Conservation (phyloP, 37 sponge, comb jelly and placozoan species). For the Beroe forskalii region DNA sequence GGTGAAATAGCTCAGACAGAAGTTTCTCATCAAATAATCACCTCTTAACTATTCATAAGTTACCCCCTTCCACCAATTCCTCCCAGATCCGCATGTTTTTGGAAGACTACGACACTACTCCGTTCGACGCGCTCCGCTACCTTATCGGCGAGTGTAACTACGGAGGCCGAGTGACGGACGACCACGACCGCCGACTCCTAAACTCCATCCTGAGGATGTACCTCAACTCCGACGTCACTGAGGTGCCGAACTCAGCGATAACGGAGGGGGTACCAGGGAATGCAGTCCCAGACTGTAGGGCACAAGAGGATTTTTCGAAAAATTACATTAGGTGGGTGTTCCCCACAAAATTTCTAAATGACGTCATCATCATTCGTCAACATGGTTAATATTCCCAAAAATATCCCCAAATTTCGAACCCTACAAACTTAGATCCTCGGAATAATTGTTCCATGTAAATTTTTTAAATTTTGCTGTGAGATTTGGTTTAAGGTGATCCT, state of each 20-base stretch:
- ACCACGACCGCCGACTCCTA: constrained; percentile 66
- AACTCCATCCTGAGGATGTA: constrained; percentile 6
- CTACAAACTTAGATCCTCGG: no score
- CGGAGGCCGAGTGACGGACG: constrained; percentile 72
- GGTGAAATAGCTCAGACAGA: no score
- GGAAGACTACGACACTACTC: constrained; percentile 62
- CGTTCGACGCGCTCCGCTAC: constrained; percentile 66
- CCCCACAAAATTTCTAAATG: no score
- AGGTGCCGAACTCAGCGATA: background rate
- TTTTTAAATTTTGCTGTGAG: no score
- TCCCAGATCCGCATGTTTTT: constrained; percentile 61
- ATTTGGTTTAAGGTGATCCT: no score
- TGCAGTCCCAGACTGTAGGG: background rate
- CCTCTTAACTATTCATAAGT: no score
- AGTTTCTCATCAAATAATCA: no score
- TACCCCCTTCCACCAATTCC: no score
- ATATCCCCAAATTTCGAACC: no score
- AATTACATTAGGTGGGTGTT: constrained; percentile 30
- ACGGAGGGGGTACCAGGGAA: background rate
- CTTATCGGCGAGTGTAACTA: constrained; percentile 70
- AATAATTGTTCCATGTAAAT: no score
- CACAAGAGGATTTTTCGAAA: constrained; percentile 5
- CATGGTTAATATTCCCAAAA: no score
- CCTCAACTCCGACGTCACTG: constrained; percentile 17
- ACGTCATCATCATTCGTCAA: no score